Conservation (phyloP, 2,888 invertebrate species). For the Catotricha subobsoleta region DNA sequence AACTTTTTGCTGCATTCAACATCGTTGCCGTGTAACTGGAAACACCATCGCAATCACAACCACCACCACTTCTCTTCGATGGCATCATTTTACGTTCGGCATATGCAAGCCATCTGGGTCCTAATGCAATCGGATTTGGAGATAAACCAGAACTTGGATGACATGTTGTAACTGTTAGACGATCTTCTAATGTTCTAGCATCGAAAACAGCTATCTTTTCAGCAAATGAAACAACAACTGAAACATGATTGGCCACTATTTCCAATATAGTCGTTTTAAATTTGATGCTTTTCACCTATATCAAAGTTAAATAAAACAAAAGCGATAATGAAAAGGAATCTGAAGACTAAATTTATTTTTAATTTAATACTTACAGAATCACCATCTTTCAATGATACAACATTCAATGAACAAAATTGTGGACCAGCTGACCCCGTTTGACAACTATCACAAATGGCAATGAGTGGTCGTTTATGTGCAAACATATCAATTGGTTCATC, state of each 20-base stretch:
- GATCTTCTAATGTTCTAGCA: conserved; percentile 70
- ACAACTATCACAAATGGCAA: conserved; percentile 77
- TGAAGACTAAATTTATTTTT: conserved; percentile 28
- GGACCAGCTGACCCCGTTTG: conserved; percentile 41
- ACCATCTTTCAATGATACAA: conserved; percentile 50
- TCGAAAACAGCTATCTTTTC: conserved; percentile 86
- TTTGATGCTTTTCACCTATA: conserved; percentile 67
- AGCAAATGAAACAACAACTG: conserved; percentile 71
- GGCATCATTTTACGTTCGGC: conserved; percentile 72
- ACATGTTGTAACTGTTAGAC: conserved; percentile 74
- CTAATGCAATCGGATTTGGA: conserved; percentile 70
- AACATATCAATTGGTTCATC: conserved; percentile 32
- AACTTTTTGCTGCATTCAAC: conserved; percentile 82
- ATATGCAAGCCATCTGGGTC: conserved; percentile 67
- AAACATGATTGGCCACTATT: conserved; percentile 73
- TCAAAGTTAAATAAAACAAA: conserved; percentile 1
- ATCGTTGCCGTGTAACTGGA: conserved; percentile 85
- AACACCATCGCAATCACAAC: conserved; percentile 69
- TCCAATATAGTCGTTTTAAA: conserved; percentile 82
- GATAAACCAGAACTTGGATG: conserved; percentile 58
- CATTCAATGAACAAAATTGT: conserved; percentile 62
- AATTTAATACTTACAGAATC: conserved; percentile 18
- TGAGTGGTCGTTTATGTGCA: conserved; percentile 64
- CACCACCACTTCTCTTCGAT: conserved; percentile 62
- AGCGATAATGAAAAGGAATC: conserved; percentile 18